phyloP scores from a whole-genome alignment of 2,113 vertebrate genomes.

The Ictalurus punctatus region DNA sequence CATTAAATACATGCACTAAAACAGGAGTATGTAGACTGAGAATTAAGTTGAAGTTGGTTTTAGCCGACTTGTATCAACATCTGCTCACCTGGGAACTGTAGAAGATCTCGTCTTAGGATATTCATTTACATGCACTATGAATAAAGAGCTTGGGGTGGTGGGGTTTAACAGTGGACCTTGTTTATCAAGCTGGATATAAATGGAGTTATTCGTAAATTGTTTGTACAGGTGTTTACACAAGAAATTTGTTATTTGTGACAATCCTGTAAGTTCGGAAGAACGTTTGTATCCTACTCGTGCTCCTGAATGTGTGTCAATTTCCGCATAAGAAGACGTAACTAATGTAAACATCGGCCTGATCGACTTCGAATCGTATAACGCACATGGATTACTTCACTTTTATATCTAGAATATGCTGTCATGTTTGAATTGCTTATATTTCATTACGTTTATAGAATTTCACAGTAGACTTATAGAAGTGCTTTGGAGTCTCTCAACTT shows the following conservation, averaged over 20 bases:
- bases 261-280: too few species aligned
- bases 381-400: neutral
- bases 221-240: too few species aligned
- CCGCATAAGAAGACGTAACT: neutral
- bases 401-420: neutral
- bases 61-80: neutral
- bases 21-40: neutral
- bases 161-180: neutral
- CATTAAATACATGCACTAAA: neutral
- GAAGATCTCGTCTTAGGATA: neutral
- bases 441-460: too few species aligned
- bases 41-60: neutral
- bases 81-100: neutral
- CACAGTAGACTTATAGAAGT: too few species aligned
- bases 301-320: neutral
- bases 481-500: neutral
- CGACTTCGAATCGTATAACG: neutral
- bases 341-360: neutral
- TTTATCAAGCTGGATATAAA: neutral
- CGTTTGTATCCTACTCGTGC: neutral
- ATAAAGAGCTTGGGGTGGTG: neutral
- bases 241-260: neutral
- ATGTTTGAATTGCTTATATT: neutral
- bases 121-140: neutral
- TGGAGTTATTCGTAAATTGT: neutral